Evolutionary conservation across 2,113 vertebrate species (phyloP), one percentile per base, ranked within the genome.

Genomic region (Origma solitaria): DNA sequence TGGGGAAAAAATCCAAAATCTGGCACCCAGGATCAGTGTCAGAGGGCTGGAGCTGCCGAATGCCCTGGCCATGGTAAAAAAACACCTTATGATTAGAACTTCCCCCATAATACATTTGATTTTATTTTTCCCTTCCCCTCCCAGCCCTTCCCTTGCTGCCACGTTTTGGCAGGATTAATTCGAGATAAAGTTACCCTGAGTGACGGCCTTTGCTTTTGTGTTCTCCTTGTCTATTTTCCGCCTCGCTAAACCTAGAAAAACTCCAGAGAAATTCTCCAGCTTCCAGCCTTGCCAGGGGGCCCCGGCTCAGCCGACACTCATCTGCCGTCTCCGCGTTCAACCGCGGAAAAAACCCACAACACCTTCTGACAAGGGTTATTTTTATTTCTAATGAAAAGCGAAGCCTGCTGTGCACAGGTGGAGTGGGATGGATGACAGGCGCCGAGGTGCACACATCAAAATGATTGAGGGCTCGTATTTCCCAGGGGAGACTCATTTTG

Each of bases 201-300:
- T 82, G 85, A 79, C 54, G 58, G 92, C 89, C 91, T 91, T 91
- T 94, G 88, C 94, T 91, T 96, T 95, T 96, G 97, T 95, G 90
- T 47, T 95, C 94, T 91, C 91, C 84, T 76, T 90, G 93, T 95
- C 96, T 96, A 94, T 96, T 97, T 97, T 96, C 95, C 47, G 42
- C 96, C 92, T 94, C 8, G 75, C 95, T 96, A 78, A 85, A 40
- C 93, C 79, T 23, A 78, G 87, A 90, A 93, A 96, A 95, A 86
- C 95, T 95, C 94, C 68, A 11, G 94, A 95, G 90, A 80, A 94
- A 93, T 75, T 40, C 82, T 90, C 38, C 42, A 1, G 95, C 94
- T 94, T 7, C 70, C 91, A 86, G 90, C 70, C 61, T 18, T 85
- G 95, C 94, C 68, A 24, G 79, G 80, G 57, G 93, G 72, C 85